A percentile compares a stretch with the other conserved stretches of the same genome.
phyloP scores from a whole-genome alignment of 2,113 vertebrate genomes.

The Tretioscincus oriximinensis region DNA sequence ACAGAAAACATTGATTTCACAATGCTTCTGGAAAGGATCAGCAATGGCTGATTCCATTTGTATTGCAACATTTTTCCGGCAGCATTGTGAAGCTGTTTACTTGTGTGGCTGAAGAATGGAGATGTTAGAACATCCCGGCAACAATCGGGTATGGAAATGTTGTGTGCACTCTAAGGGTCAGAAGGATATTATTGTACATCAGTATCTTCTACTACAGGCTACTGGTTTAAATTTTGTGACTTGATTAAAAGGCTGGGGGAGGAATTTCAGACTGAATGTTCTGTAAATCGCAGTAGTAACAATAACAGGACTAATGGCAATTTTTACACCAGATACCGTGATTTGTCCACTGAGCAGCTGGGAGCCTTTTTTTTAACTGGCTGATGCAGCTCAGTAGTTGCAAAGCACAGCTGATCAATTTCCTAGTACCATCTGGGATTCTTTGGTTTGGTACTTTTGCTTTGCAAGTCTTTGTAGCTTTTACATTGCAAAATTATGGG shows the following conservation, averaged over 20 bases:
- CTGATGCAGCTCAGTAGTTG: accelerated
- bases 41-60: no score
- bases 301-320: not conserved
- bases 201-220: conserved; percentile 15
- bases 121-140: no score
- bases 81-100: no score
- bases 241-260: conserved; percentile 40
- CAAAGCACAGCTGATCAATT: conserved; percentile 36
- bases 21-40: no score
- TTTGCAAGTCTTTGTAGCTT: conserved; percentile 25
- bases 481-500: conserved; percentile 34
- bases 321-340: not conserved
- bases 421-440: conserved; percentile 47
- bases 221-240: conserved; percentile 17
- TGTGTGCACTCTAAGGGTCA: not conserved
- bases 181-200: not conserved
- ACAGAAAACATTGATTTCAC: no score
- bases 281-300: conserved; percentile 10
- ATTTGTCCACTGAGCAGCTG: conserved; percentile 53
- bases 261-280: conserved; percentile 15
- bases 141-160: no score
- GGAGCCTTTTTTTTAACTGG: conserved; percentile 15
- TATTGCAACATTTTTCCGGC: no score
- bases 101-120: no score
- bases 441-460: conserved; percentile 20